Evolutionary conservation across 2,888 invertebrate genomes (phyloP).

Genomic region (Cynaeus angustus): DNA sequence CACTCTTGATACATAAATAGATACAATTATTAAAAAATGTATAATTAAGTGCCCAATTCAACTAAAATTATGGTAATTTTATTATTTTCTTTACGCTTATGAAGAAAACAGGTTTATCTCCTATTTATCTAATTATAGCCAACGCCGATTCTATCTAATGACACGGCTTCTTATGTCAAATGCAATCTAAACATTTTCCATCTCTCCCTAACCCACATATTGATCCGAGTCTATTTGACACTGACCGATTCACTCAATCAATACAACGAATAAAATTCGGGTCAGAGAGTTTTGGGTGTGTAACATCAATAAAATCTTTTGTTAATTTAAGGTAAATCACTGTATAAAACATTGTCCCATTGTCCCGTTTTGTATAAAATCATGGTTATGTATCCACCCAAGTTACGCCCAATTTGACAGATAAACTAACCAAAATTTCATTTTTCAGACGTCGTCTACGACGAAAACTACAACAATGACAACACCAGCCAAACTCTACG

Average conservation of each 20-base stretch:
- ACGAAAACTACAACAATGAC: conserved; percentile 93
- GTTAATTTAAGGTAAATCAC: conserved; percentile 46
- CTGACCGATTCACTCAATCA: conserved; percentile 31
- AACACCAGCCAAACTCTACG: conserved; percentile 91
- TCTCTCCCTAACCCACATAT: conserved; percentile 15
- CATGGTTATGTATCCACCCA: conserved; percentile 26
- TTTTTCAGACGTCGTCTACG: conserved; percentile 88
- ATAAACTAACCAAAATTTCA: conserved; percentile 51
- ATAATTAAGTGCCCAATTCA: too few species aligned
- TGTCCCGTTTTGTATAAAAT: conserved; percentile 3
- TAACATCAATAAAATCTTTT: conserved; percentile 52
- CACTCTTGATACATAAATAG: too few species aligned
- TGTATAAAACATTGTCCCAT: background rate
- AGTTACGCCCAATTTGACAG: conserved; percentile 48
- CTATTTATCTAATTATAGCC: background rate
- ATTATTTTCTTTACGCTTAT: too few species aligned
- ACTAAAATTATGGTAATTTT: too few species aligned
- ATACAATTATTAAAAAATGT: too few species aligned
- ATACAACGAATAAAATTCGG: conserved; percentile 59
- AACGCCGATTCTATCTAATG: background rate
- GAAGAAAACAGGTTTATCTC: background rate
- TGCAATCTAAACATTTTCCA: conserved; percentile 14
- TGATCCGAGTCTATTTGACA: conserved; percentile 8
- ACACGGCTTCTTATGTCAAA: conserved; percentile 7
- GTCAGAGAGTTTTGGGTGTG: conserved; percentile 65